Conservation (phyloP, 1,140 invertebrate genomes). For the Leptonema lineaticorne region DNA sequence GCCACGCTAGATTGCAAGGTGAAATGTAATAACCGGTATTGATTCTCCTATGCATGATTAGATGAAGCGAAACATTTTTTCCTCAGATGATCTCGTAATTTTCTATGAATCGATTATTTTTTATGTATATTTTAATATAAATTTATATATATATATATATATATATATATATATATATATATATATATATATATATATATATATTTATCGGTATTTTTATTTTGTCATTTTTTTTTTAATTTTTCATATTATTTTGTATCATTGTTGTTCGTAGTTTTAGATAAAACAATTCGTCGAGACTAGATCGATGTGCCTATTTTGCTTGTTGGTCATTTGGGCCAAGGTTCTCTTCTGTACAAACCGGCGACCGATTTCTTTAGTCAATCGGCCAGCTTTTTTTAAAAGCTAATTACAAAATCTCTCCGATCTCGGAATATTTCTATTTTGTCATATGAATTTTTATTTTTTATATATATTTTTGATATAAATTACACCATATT, state of each 20-base stretch:
- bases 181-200: no score
- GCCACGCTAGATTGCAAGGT: neutral
- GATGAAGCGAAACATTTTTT: no score
- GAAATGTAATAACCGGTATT: neutral
- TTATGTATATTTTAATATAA: no score
- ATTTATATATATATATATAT: no score
- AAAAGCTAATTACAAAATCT: slow-evolving; percentile 21
- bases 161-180: no score
- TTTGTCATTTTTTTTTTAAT: neutral
- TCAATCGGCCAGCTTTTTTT: neutral
- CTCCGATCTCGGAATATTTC: slow-evolving; percentile 7
- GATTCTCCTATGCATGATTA: neutral
- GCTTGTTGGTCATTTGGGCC: slow-evolving; percentile 22
- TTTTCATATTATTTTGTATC: neutral
- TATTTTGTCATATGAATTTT: no score
- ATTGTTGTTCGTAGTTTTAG: neutral
- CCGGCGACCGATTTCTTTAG: slow-evolving; percentile 9
- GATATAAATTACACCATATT: no score
- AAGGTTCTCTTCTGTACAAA: slow-evolving; percentile 1
- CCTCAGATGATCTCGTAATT: no score
- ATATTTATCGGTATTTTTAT: neutral
- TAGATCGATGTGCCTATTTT: neutral
- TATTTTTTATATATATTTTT: no score
- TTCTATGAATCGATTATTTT: no score
- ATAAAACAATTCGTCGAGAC: neutral